A percentile compares a stretch with the other conserved stretches of the same genome.
Evolutionary conservation across 2,797 vertebrate species (phyloP).

Genomic region (Scyliorhinus canicula): DNA sequence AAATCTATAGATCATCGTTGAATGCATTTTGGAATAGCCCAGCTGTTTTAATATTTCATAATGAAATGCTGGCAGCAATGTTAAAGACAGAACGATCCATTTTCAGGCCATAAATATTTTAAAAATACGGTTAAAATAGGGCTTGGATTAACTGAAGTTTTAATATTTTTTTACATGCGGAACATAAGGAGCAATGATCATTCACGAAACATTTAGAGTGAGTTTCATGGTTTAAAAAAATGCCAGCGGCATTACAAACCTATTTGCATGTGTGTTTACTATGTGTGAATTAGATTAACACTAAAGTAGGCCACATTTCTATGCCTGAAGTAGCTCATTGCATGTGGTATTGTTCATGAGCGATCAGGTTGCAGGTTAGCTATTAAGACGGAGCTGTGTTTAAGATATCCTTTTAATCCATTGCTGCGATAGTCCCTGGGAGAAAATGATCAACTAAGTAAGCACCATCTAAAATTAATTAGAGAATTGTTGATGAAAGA

Average conservation of each 20-base stretch:
- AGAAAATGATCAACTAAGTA: not conserved
- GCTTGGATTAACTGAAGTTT: not conserved
- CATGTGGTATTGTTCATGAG: not conserved
- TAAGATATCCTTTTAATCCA: not conserved
- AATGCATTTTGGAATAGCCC: not conserved
- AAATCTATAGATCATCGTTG: not conserved
- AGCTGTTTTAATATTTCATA: not conserved
- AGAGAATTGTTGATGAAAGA: not conserved
- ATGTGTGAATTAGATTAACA: not conserved
- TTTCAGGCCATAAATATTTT: not conserved
- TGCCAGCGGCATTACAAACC: not conserved
- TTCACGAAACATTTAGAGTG: not conserved
- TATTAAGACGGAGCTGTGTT: not conserved
- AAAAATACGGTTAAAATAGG: not conserved
- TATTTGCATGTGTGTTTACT: not conserved
- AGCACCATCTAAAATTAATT: not conserved
- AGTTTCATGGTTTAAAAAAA: not conserved
- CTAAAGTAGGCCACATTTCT: not conserved
- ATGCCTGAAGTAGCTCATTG: not conserved
- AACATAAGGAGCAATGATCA: not conserved
- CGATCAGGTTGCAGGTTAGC: not conserved
- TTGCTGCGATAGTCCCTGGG: not conserved
- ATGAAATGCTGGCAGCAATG: not conserved
- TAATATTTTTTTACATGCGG: not conserved
- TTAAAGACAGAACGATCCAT: not conserved